Base-by-base conservation (phyloP, 2,797 vertebrate species). In the Glossophaga mutica region DNA sequence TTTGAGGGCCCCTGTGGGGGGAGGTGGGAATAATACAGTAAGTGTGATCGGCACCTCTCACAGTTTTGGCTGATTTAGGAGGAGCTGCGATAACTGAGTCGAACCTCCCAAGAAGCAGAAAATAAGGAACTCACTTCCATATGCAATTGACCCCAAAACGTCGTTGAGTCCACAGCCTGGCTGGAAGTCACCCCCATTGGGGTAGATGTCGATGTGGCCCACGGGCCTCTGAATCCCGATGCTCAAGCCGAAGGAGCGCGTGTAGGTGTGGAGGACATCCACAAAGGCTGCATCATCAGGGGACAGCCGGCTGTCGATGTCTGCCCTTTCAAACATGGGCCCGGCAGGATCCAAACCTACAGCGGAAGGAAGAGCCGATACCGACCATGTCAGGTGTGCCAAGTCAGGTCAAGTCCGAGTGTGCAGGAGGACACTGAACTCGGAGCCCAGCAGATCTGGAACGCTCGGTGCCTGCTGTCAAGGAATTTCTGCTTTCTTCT, bases 171-270 rank as follows among this genome's bases (percentile, higher is more conserved):
- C 98, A 83, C 99, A 99, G 55, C 99, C 99, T 0, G 99, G 99
- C 97, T 99, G 99, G 96, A 99, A 99, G 2, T 99, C 99, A 1
- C 99, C 99, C 2, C 99, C 99, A 0, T 99, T 99, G 92, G 99
- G 99, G 94, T 99, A 99, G 97, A 99, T 98, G 90, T 99, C 99
- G 0, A 99, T 98, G 79, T 99, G 99, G 0, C 99, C 99, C 37
- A 99, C 99, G 0, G 99, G 99, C 99, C 99, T 99, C 98, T 99
- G 99, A 97, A 99, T 99, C 9, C 99, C 99, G 10, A 99, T 99
- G 98, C 99, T 99, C 88, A 99, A 97, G 0, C 99, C 99, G 50
- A 99, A 97, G 0, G 99, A 99, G 5, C 99, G 98, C 0, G 99
- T 99, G 98, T 99, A 99, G 0, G 99, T 99, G 96, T 99, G 99